Percentiles rank a stretch among this genome's conserved stretches.
phyloP scores from a whole-genome alignment of 2,113 vertebrate species.

The Dicrurus megarhynchus region DNA sequence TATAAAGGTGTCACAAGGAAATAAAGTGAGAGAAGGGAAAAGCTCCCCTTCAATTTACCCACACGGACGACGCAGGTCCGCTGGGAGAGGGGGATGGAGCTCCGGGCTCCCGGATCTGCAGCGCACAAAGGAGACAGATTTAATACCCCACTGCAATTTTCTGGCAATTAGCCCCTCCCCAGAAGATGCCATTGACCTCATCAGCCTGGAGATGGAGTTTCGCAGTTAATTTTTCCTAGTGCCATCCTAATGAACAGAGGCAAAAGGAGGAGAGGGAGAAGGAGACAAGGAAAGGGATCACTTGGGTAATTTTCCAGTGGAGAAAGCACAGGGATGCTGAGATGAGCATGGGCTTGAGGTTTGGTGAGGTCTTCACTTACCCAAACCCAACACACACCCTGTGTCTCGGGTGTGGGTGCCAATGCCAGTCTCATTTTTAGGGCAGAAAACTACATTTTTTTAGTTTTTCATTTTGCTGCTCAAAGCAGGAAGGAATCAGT shows the following conservation, averaged over 20 bases:
- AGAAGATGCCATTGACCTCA: constrained; percentile 21
- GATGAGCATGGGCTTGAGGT: not conserved
- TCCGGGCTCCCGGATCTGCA: not conserved
- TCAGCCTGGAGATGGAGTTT: not conserved
- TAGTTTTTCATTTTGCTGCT: not conserved
- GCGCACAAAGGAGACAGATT: not conserved
- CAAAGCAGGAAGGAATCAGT: not conserved
- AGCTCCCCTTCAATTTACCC: not conserved
- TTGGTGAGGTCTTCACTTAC: not conserved
- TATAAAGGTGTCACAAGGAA: constrained; percentile 13
- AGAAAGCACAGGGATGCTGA: not conserved
- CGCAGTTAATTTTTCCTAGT: not conserved
- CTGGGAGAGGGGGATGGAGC: not conserved
- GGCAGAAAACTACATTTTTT: not conserved
- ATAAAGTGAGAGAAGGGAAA: not conserved
- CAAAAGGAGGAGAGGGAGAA: not conserved
- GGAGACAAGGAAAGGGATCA: not conserved
- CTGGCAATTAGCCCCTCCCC: constrained; percentile 39
- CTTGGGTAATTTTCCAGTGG: not conserved
- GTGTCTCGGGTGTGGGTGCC: fast-evolving
- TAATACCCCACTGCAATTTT: not conserved
- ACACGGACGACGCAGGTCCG: not conserved
- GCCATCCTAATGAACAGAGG: not conserved
- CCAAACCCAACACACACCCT: not conserved
- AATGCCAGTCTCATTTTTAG: not conserved